Base-by-base conservation (phyloP, 2,888 invertebrate species). In the Geophilus truncorum region DNA sequence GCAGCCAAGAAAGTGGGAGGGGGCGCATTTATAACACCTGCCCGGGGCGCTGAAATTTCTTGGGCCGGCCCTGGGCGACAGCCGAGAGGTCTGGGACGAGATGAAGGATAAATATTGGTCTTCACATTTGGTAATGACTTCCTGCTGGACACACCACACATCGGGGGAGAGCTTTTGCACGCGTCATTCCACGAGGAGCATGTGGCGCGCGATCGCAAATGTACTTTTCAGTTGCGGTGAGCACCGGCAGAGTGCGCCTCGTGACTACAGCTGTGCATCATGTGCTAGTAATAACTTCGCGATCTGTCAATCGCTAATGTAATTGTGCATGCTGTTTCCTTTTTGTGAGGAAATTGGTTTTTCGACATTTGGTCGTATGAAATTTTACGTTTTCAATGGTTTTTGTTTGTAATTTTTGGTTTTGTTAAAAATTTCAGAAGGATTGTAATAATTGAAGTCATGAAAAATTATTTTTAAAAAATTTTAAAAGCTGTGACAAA, bases 171-270 rank as follows among this genome's bases (percentile, higher is more conserved):
- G 57, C 21, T 23, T 23, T 62, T 18, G 57, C 57, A 62, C 57
- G 57, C 57, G 57, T 62, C 21, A 23, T 62, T 21, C 40, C 18
- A 62, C 57, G 6, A 21, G 57, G 57, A 62, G 57, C 57, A 62
- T 62, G 57, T 62, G 57, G 57, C 57, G 57, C 57, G 57, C 21
- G 57, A 62, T 62, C 57, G 21, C 57, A 62, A 40, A 62, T 62
- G 21, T 62, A 23, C 23, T 62, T 62, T 62, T 23, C 21, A 21
- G 21, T 62, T 62, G 1, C 18, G 23, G 10, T 5, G 10, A 23
- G 21, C 10, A 18, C 57, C 57, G 23, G 6, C n/a, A 62, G 57
- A 62, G 57, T 62, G 57, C 57, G 57, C 57, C 57, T 21, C 57
- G 12, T 18, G 21, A 62, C 57, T 62, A 21, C 57, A 62, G 57